These are phyloP conservation scores for Bombus haemorrhoidalis DNA, from an alignment of 1,140 invertebrate genomes.

Conservation along the genomic window DNA sequence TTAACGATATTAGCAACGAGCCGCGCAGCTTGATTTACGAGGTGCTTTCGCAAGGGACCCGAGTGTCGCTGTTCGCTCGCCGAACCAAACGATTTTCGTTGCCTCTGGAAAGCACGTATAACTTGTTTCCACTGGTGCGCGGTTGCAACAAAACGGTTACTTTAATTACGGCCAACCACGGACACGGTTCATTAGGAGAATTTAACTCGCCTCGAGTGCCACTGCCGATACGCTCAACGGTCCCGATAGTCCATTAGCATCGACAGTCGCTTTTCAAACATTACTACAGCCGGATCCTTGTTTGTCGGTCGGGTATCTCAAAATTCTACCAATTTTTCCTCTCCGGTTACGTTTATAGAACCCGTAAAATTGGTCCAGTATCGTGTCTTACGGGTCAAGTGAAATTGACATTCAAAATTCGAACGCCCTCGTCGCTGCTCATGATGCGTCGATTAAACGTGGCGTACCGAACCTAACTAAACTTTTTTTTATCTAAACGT, in stretches of 20 bases:
- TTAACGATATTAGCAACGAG: slow-evolving; percentile 30
- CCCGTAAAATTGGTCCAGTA: too few species aligned
- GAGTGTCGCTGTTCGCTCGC: neutral
- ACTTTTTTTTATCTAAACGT: too few species aligned
- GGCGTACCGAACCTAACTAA: too few species aligned
- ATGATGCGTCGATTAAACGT: too few species aligned
- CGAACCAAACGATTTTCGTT: neutral
- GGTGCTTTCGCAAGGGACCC: slow-evolving; percentile 42
- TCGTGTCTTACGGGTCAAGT: too few species aligned
- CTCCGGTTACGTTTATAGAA: too few species aligned
- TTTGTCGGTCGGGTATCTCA: neutral
- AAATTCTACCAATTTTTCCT: slow-evolving; percentile 3
- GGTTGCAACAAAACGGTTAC: slow-evolving; percentile 26
- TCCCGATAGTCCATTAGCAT: neutral
- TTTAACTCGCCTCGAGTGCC: slow-evolving; percentile 17
- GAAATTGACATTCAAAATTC: too few species aligned
- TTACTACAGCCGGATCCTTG: neutral
- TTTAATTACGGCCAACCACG: slow-evolving; percentile 8
- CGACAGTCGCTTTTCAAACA: neutral
- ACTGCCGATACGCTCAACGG: neutral
- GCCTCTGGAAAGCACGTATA: neutral
- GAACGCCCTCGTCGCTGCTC: too few species aligned
- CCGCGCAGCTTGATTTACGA: slow-evolving; percentile 8
- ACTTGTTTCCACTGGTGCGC: neutral
- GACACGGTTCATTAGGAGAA: slow-evolving; percentile 31